These are phyloP conservation scores for Lasioglossum pauxillum DNA, from an alignment of 2,888 invertebrate species.

Conservation along the genomic window DNA sequence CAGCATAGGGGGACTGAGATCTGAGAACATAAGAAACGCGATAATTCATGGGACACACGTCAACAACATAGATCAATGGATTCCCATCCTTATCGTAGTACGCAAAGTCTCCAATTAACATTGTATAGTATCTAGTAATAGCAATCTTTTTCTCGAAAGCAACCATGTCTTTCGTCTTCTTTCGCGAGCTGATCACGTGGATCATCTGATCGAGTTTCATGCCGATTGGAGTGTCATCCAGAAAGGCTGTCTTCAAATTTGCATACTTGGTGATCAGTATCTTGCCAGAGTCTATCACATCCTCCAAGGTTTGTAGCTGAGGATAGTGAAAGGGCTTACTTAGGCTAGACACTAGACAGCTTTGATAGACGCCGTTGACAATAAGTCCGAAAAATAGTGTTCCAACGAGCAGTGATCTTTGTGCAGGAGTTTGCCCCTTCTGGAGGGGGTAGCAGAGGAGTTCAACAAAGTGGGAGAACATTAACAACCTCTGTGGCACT, in stretches of 20 bases:
- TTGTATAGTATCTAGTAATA: constrained; percentile 56
- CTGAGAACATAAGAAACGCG: constrained; percentile 66
- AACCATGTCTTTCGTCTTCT: constrained; percentile 58
- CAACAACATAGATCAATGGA: constrained; percentile 66
- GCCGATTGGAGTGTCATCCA: constrained; percentile 41
- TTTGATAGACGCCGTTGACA: constrained; percentile 71
- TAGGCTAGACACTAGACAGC: constrained; percentile 70
- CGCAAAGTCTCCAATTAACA: constrained; percentile 56
- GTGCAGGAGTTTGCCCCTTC: constrained; percentile 51
- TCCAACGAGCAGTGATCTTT: constrained; percentile 66
- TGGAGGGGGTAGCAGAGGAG: constrained; percentile 66
- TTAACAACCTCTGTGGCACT: constrained; percentile 47
- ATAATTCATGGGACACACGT: constrained; percentile 70
- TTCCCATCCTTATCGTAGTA: constrained; percentile 68
- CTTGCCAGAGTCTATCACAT: constrained; percentile 66
- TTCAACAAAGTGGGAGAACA: constrained; percentile 56
- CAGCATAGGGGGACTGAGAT: constrained; percentile 64
- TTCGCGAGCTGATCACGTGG: constrained; percentile 14
- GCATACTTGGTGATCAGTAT: constrained; percentile 73
- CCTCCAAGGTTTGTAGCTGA: constrained; percentile 69
- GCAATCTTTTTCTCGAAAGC: constrained; percentile 55
- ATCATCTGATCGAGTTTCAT: constrained; percentile 43
- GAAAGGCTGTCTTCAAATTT: constrained; percentile 67
- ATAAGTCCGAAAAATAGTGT: constrained; percentile 71
- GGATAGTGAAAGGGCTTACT: constrained; percentile 72